Percentiles rank a stretch among this genome's conserved stretches.
phyloP scores from a whole-genome alignment of 2,797 vertebrate species.

The Phoebastria nigripes region DNA sequence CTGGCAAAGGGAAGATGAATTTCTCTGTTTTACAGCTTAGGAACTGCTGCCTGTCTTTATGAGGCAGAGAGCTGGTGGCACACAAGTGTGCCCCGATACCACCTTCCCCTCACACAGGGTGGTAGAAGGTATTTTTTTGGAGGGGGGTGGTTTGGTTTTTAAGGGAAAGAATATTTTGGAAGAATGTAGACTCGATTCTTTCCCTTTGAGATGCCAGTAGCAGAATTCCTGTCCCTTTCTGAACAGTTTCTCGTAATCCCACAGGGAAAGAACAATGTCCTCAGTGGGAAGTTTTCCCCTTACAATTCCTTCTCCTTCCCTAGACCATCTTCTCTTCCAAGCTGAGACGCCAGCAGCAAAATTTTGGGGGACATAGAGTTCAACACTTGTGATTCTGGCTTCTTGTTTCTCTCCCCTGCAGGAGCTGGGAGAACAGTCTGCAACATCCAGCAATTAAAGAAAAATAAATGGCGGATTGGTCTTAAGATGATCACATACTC shows the following conservation, averaged over 20 bases:
- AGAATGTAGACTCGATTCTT: not conserved
- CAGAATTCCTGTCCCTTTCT: not conserved
- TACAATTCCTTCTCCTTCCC: not conserved
- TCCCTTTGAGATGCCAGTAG: not conserved
- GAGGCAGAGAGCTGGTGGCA: not conserved
- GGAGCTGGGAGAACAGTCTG: not conserved
- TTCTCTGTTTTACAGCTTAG: not conserved
- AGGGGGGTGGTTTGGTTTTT: not conserved
- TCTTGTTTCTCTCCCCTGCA: not conserved
- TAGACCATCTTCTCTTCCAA: not conserved
- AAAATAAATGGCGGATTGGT: constrained; percentile 15
- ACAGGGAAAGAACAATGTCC: not conserved
- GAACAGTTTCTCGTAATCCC: not conserved
- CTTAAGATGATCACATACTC: constrained; percentile 4
- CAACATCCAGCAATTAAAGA: constrained; percentile 16
- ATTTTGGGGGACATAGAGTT: not conserved
- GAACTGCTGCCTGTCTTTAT: not conserved
- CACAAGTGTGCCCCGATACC: not conserved
- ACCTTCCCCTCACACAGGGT: not conserved
- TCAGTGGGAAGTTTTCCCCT: not conserved
- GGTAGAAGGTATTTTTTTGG: not conserved
- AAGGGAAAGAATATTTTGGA: not conserved
- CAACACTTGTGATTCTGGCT: not conserved
- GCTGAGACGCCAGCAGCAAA: not conserved
- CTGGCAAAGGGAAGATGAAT: not conserved